These are phyloP conservation scores for Allygus modestus DNA, from an alignment of 2,888 invertebrate species.

Conservation along the genomic window DNA sequence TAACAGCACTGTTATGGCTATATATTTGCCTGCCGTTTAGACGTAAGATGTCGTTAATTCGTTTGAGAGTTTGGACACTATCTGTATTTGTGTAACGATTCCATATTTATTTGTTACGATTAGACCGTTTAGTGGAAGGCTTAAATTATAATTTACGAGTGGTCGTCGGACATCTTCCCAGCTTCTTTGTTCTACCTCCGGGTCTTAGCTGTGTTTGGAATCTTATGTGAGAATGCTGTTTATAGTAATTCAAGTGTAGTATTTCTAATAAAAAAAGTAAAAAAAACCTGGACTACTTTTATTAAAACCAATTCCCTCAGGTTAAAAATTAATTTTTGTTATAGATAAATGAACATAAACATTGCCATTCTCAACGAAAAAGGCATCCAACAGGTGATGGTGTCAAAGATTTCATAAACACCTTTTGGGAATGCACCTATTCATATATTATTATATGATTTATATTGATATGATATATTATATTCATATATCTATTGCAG, in stretches of 20 bases:
- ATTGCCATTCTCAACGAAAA: no score
- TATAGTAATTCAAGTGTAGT: conserved; percentile 34
- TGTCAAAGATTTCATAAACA: no score
- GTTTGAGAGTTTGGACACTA: conserved; percentile 31
- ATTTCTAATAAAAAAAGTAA: conserved; percentile 29
- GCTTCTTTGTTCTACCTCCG: conserved; percentile 18
- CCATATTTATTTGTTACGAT: neutral
- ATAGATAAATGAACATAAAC: no score
- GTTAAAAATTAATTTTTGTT: no score
- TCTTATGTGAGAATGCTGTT: conserved; percentile 40
- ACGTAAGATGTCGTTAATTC: conserved; percentile 14
- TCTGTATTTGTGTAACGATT: conserved; percentile 30
- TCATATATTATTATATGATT: no score
- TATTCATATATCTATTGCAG: no score
- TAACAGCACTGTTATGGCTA: conserved; percentile 46
- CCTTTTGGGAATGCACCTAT: no score
- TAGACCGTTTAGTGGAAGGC: neutral
- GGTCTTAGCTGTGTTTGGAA: conserved; percentile 21
- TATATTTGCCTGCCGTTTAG: conserved; percentile 48
- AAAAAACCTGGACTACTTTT: neutral
- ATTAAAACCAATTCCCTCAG: neutral
- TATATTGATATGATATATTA: no score
- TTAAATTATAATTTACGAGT: conserved; percentile 4
- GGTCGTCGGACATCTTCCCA: conserved; percentile 1
- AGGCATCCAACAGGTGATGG: no score